Conservation (phyloP, 2,888 invertebrate genomes). For the Tachystola acroxantha region DNA sequence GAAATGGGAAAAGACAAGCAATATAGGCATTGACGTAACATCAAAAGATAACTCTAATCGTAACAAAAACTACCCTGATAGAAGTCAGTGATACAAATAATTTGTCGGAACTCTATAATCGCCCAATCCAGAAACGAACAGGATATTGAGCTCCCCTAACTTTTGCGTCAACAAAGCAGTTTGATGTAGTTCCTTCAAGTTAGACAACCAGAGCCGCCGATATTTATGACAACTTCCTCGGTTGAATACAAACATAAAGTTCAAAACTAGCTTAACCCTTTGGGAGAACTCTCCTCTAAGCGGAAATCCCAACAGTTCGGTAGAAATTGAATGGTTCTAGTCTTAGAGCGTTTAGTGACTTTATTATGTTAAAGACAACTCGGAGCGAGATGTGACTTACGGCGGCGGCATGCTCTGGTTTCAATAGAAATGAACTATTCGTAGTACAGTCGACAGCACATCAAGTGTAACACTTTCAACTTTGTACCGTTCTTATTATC, state of each 20-base stretch:
- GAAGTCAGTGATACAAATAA: constrained; percentile 32
- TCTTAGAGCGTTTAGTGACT: constrained; percentile 23
- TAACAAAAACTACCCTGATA: not conserved
- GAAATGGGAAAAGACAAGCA: no score
- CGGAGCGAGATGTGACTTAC: constrained; percentile 13
- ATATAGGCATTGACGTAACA: no score
- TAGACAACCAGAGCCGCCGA: constrained; percentile 51
- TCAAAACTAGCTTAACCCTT: constrained; percentile 63
- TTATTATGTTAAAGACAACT: constrained; percentile 18
- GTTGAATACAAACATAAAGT: constrained; percentile 62
- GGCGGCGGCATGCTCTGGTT: no score
- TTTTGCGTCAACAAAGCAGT: constrained; percentile 61
- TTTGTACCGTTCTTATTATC: no score
- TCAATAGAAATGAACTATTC: no score
- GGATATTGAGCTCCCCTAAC: constrained; percentile 54
- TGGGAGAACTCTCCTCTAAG: constrained; percentile 45
- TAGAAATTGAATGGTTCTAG: constrained; percentile 45
- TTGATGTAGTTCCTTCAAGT: constrained; percentile 58
- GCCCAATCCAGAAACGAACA: constrained; percentile 35
- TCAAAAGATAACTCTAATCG: no score
- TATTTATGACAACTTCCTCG: constrained; percentile 64
- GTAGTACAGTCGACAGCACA: no score
- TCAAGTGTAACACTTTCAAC: no score
- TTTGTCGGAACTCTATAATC: constrained; percentile 41
- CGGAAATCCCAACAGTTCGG: constrained; percentile 59